Base-by-base conservation (phyloP, 1,140 invertebrate genomes). In the Dendroctonus valens region DNA sequence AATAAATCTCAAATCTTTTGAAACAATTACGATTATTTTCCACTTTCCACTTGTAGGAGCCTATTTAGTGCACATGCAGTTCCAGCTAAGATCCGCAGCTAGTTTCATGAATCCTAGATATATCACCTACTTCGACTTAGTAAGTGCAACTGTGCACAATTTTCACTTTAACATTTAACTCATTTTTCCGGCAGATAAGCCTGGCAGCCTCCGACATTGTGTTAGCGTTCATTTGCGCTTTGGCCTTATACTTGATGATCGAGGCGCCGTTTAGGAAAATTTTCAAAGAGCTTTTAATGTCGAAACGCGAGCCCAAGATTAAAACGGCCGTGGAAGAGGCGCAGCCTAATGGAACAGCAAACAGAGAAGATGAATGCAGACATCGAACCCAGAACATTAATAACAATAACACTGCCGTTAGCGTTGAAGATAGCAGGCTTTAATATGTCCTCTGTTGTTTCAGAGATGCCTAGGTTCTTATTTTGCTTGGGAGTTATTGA, bases 31-130 rank as follows among this genome's bases (percentile, higher is more conserved):
- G n/a, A n/a, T n/a, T n/a, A n/a, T n/a, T n/a, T n/a, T n/a, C n/a
- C n/a, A n/a, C n/a, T n/a, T n/a, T n/a, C n/a, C n/a, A n/a, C 9
- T 60, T 66, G 3, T 41, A 67, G 65, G 65, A 5, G 83, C 86
- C 5, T 92, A 91, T 74, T 77, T 92, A 26, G 79, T 79, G 14
- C 86, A 88, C 67, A 77, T 81, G 59, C 48, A 79, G 6, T 74
- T 84, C 40, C 82, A 83, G 53, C 67, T 79, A 0, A 75, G 82
- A 9, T 75, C 79, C 12, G 79, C 82, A 0, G 81, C 76, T 41
- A 75, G 79, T 50, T 75, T 79, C 9, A 78, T 81, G 65, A 81
- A 76, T 60, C 78, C 81, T 0, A 76, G 76, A 50, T 78, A 81
- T 60, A 74, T 80, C 14, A 67, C 69, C 5, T 72, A 77, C 44